Conservation (phyloP, 2,113 vertebrate species). For the Psettodes erumei region DNA sequence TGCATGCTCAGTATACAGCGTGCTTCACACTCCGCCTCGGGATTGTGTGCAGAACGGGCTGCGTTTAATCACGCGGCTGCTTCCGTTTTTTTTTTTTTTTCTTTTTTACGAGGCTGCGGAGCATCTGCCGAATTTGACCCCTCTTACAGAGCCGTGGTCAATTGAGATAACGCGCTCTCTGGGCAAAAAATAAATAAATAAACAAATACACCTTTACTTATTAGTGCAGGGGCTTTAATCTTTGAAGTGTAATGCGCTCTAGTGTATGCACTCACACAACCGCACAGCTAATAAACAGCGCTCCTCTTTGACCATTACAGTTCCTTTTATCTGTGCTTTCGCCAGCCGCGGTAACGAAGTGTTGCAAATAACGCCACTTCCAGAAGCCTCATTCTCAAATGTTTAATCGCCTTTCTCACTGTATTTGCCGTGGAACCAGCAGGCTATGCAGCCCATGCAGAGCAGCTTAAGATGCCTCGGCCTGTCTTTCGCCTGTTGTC, state of each 20-base stretch:
- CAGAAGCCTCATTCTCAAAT: slow-evolving; percentile 28
- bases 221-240: slow-evolving; percentile 20
- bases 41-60: slow-evolving; percentile 58
- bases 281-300: slow-evolving; percentile 12
- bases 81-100: too few relatives aligned
- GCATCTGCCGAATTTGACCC: slow-evolving; percentile 58
- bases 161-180: slow-evolving; percentile 53
- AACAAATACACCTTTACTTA: slow-evolving; percentile 36
- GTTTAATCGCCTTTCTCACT: slow-evolving; percentile 50
- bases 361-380: slow-evolving; percentile 31
- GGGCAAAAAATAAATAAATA: background rate
- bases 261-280: slow-evolving; percentile 3
- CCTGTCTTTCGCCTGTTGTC: slow-evolving; percentile 56
- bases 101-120: slow-evolving; percentile 68
- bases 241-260: slow-evolving; percentile 23
- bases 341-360: background rate
- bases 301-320: slow-evolving; percentile 14
- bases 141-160: slow-evolving; percentile 64
- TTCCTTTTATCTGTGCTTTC: slow-evolving; percentile 41
- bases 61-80: slow-evolving; percentile 60
- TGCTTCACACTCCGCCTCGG: slow-evolving; percentile 45
- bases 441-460: slow-evolving; percentile 49
- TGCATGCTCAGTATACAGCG: slow-evolving; percentile 47
- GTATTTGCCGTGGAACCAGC: slow-evolving; percentile 40
- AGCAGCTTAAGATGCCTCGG: slow-evolving; percentile 60